Percentiles rank a stretch among this genome's conserved stretches.
These are phyloP conservation scores for Brienomyrus brachyistius DNA, from an alignment of 2,113 vertebrate species.

Conservation along the genomic window DNA sequence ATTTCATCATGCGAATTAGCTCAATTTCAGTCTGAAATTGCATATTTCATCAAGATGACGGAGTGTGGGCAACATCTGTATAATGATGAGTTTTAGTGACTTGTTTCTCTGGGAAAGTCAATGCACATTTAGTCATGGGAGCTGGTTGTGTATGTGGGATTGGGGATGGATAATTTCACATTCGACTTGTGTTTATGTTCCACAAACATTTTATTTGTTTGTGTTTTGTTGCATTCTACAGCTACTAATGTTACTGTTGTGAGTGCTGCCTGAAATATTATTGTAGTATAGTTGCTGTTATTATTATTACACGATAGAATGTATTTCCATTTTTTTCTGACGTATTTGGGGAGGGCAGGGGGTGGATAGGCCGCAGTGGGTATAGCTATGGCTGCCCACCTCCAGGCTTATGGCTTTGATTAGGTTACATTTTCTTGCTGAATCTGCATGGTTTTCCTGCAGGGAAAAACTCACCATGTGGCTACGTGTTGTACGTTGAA, in stretches of 20 bases:
- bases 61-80: not conserved
- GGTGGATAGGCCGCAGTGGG: too few species aligned
- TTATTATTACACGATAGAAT: not conserved
- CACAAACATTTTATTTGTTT: not conserved
- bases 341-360: too few species aligned
- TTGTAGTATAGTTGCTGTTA: not conserved
- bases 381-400: too few species aligned
- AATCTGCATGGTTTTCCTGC: too few species aligned
- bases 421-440: not conserved
- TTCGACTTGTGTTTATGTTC: not conserved
- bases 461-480: too few species aligned
- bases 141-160: not conserved
- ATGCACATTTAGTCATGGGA: not conserved
- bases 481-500: too few species aligned
- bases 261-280: not conserved
- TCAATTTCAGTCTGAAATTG: constrained; percentile 5
- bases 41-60: constrained; percentile 6
- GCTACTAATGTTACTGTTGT: not conserved
- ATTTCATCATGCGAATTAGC: constrained; percentile 6
- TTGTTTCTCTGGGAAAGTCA: not conserved
- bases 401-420: not conserved
- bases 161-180: not conserved
- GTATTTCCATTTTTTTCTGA: not conserved
- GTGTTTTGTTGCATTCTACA: not conserved
- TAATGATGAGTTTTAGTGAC: not conserved